Conservation (phyloP, 23 tunicate species). For the Styela plicata region DNA sequence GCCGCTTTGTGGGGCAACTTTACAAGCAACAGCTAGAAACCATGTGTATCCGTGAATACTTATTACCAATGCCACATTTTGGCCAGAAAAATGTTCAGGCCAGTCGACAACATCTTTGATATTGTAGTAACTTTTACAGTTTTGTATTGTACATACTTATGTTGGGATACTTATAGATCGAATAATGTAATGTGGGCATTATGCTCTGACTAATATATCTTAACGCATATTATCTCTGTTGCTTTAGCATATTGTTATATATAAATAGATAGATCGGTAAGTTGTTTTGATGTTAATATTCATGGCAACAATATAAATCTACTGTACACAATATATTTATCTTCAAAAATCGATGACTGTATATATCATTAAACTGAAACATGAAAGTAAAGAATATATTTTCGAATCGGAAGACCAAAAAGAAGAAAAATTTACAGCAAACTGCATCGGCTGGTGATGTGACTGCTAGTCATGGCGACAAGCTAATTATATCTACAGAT, state of each 20-base stretch:
- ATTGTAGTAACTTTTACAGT: too few relatives aligned
- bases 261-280: not conserved
- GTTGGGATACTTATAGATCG: not conserved
- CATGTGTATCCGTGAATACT: too few relatives aligned
- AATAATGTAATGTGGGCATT: not conserved
- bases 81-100: too few relatives aligned
- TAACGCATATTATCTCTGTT: not conserved
- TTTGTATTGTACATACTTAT: too few relatives aligned
- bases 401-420: constrained; percentile 21
- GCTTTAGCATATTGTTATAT: not conserved
- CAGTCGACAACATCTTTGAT: too few relatives aligned
- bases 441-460: constrained; percentile 4
- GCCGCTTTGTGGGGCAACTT: too few relatives aligned
- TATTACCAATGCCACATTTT: too few relatives aligned
- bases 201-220: not conserved
- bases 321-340: not conserved
- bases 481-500: constrained; percentile 23
- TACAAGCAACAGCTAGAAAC: too few relatives aligned
- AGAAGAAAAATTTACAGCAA: constrained; percentile 12
- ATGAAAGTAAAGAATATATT: constrained; percentile 32
- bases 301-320: not conserved
- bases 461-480: constrained; percentile 8
- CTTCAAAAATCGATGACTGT: not conserved
- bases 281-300: not conserved
- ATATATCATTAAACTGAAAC: not conserved